Percentiles rank a stretch among this genome's conserved stretches.
Conservation (phyloP, 2,888 invertebrate species). For the Tachina lurida region DNA sequence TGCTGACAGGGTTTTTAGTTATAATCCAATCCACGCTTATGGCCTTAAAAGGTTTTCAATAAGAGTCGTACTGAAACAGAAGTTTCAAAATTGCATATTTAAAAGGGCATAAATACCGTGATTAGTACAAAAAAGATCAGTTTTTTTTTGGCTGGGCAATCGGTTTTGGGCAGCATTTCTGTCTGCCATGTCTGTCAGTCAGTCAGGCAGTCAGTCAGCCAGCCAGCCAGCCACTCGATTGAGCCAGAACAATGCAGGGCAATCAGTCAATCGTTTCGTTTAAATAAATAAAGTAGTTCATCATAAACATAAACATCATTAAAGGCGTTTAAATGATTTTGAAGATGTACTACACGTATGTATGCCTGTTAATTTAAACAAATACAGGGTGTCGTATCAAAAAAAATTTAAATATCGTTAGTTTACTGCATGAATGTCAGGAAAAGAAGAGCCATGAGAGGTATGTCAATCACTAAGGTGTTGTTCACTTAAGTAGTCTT, state of each 20-base stretch:
- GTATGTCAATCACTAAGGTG: no score
- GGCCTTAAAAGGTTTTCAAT: conserved; percentile 28
- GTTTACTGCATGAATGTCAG: no score
- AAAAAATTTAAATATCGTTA: no score
- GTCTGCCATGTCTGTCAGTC: no score
- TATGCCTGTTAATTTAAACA: conserved; percentile 18
- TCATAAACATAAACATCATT: conserved; percentile 46
- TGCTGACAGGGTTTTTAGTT: conserved; percentile 25
- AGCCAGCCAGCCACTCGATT: conserved; percentile 20
- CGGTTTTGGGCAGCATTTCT: conserved; percentile 25
- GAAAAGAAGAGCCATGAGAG: no score
- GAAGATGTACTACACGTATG: conserved; percentile 6
- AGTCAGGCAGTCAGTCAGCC: background rate
- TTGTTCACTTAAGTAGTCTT: no score
- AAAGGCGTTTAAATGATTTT: conserved; percentile 60
- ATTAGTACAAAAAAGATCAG: conserved; percentile 64
- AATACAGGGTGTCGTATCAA: background rate
- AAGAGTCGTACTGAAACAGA: conserved; percentile 53
- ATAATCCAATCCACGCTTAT: conserved; percentile 49
- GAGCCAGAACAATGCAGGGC: conserved; percentile 18
- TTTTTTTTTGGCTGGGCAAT: conserved; percentile 14
- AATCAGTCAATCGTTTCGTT: conserved; percentile 49
- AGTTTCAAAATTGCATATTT: conserved; percentile 69
- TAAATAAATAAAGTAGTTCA: conserved; percentile 60
- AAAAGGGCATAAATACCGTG: conserved; percentile 64